Evolutionary conservation across 2,113 vertebrate species (phyloP).

Genomic region (human): GRCh38 chr7:15180001-15180500

Average conservation of each 20-base stretch:
- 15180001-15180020: not conserved
- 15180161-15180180: not conserved
- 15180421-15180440: not conserved
- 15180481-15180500: not conserved
- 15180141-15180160: not conserved
- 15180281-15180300: not conserved
- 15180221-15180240: not conserved
- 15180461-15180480: not conserved
- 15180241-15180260: not conserved
- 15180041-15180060: not conserved
- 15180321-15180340: not conserved
- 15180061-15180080: not conserved
- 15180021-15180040: not conserved
- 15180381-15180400: not conserved
- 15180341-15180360: not conserved
- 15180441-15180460: not conserved
- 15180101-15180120: not conserved
- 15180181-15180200: not conserved
- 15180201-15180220: not conserved
- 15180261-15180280: not conserved
- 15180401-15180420: not conserved
- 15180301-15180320: not conserved
- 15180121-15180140: not conserved
- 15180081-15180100: not conserved
- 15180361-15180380: not conserved